Conservation (phyloP, 1,140 invertebrate species). For the Bombus balteatus region DNA sequence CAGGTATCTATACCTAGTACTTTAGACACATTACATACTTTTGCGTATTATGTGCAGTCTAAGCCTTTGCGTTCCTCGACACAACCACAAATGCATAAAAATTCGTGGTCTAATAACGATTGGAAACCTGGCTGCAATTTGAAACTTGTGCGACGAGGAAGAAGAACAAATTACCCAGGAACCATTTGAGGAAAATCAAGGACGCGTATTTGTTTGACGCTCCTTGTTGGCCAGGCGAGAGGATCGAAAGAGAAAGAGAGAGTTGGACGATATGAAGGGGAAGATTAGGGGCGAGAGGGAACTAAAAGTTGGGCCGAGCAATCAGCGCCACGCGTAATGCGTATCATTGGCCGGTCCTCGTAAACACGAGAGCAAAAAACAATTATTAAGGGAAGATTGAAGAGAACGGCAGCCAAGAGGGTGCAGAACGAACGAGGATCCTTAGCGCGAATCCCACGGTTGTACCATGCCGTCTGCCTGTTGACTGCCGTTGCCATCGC, state of each 20-base stretch:
- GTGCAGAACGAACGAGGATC: conserved; percentile 43
- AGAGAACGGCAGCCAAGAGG: conserved; percentile 46
- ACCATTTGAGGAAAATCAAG: background rate
- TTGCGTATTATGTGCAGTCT: no score
- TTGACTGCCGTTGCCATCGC: background rate
- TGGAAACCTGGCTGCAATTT: no score
- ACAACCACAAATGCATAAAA: no score
- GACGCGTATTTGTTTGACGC: background rate
- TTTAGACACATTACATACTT: no score
- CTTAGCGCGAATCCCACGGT: conserved; percentile 60
- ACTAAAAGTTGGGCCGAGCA: conserved; percentile 35
- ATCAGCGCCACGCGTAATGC: conserved; percentile 62
- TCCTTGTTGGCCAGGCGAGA: background rate
- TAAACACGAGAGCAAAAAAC: conserved; percentile 66
- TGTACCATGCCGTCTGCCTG: conserved; percentile 11
- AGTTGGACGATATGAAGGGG: no score
- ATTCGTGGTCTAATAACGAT: no score
- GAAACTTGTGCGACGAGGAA: no score
- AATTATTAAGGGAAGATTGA: conserved; percentile 68
- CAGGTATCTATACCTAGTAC: no score
- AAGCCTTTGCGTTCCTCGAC: no score
- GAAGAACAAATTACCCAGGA: no score
- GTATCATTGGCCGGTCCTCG: conserved; percentile 65
- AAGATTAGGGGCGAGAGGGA: background rate
- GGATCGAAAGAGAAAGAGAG: background rate